Base-by-base conservation (phyloP, 2,888 invertebrate genomes). In the Hypena proboscidalis region DNA sequence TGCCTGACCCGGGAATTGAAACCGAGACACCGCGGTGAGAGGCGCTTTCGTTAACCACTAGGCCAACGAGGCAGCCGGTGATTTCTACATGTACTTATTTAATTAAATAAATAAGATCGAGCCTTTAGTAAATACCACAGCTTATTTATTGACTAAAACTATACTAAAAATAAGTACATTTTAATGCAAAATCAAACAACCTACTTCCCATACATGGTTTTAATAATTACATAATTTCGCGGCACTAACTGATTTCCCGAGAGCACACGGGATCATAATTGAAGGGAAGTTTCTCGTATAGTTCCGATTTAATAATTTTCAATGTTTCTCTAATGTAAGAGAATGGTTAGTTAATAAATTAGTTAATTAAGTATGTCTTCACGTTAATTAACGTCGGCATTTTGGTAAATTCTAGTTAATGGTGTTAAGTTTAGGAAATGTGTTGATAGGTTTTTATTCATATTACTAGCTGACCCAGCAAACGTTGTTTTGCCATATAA, bases 251-350 rank as follows among this genome's bases (percentile, higher is more conserved):
- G 32, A 61, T 64, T 59, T 56, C 56, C 37, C 48, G 1, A 2
- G 32, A 22, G 60, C 4, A 22, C 1, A 10, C 5, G 27, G 2
- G 2, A 21, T 20, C 11, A 21, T 45, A 31, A 45, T 47, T 38
- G 20, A 33, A 7, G 25, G 13, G 22, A 36, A 48, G 26, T 50
- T 40, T 3, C 11, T 11, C 14, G 7, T 22, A 19, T 35, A 41
- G 37, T 46, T 57, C 21, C 26, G 39, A 48, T 58, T 63, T 31
- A 39, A 11, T 26, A 7, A 51, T 50, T 47, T 62, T 38, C 47
- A 62, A 48, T 62, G 42, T 39, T 50, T 43, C 4, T 10, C 20
- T 39, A 54, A 54, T 56, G 31, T 30, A 23, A 34, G 30, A 25
- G 11, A 20, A 26, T 40, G 23, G 29, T 45, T 27, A 10, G 9